A percentile compares a stretch with the other conserved stretches of the same genome.
Evolutionary conservation across 2,888 invertebrate genomes (phyloP).

Genomic region (Dysmachus trigonus): DNA sequence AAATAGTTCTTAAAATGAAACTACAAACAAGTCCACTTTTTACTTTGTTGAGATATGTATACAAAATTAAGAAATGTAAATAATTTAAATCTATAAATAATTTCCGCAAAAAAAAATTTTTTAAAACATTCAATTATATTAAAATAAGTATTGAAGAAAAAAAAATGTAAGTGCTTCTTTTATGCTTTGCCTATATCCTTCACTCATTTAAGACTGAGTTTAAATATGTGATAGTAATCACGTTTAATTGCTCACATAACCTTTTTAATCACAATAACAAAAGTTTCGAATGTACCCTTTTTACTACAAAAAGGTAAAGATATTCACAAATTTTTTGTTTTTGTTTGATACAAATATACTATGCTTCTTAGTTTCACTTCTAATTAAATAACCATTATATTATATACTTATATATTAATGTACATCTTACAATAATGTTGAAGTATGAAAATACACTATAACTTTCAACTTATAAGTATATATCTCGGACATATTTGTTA

Average conservation of each 20-base stretch:
- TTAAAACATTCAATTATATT: not conserved
- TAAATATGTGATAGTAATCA: not conserved
- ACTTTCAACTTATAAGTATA: not conserved
- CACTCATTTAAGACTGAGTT: not conserved
- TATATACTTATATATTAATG: not conserved
- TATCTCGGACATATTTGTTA: not conserved
- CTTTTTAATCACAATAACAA: not conserved
- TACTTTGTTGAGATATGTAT: not conserved
- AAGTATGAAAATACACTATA: not conserved
- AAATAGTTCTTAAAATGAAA: not conserved
- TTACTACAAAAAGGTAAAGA: not conserved
- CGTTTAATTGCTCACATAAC: not conserved
- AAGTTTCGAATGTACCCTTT: not conserved
- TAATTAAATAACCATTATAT: not conserved
- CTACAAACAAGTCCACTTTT: not conserved
- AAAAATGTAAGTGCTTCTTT: not conserved
- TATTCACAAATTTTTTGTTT: not conserved
- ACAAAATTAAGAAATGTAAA: not conserved
- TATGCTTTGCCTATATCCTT: not conserved
- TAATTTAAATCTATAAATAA: not conserved
- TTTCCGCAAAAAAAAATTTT: not conserved
- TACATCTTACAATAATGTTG: not conserved
- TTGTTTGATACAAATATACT: not conserved
- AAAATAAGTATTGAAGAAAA: not conserved
- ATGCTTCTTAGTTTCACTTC: not conserved